Conservation (phyloP, 2,797 vertebrate species). For the Falco concolor region DNA sequence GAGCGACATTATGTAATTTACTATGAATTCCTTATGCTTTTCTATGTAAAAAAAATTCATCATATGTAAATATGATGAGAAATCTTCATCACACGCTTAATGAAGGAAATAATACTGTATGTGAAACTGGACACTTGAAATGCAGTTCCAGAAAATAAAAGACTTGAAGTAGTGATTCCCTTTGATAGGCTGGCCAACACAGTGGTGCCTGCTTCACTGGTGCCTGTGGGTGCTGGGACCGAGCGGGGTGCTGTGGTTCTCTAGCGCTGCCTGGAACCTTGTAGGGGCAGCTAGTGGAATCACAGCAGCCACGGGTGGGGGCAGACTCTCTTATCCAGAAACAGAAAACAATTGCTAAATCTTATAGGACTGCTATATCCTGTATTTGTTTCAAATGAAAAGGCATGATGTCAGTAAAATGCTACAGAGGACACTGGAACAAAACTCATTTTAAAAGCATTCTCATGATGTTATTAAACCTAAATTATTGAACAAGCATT, state of each 20-base stretch:
- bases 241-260: accelerated
- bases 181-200: not conserved
- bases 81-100: not conserved
- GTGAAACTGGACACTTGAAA: not conserved
- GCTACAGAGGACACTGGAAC: not conserved
- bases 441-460: not conserved
- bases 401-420: not conserved
- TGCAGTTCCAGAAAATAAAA: not conserved
- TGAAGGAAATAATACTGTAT: not conserved
- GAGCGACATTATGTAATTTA: accelerated
- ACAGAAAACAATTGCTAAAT: not conserved
- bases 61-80: not conserved
- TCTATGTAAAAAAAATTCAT: not conserved
- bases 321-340: not conserved
- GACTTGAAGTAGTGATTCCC: not conserved
- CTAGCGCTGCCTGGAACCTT: not conserved
- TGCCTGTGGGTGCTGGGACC: not conserved
- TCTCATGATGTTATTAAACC: not conserved
- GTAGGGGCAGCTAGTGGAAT: not conserved
- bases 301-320: not conserved
- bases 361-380: not conserved
- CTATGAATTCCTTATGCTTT: not conserved
- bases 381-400: not conserved
- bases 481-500: not conserved
- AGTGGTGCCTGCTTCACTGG: not conserved